Conservation (phyloP, 1,140 invertebrate species). For the Conus betulinus region DNA sequence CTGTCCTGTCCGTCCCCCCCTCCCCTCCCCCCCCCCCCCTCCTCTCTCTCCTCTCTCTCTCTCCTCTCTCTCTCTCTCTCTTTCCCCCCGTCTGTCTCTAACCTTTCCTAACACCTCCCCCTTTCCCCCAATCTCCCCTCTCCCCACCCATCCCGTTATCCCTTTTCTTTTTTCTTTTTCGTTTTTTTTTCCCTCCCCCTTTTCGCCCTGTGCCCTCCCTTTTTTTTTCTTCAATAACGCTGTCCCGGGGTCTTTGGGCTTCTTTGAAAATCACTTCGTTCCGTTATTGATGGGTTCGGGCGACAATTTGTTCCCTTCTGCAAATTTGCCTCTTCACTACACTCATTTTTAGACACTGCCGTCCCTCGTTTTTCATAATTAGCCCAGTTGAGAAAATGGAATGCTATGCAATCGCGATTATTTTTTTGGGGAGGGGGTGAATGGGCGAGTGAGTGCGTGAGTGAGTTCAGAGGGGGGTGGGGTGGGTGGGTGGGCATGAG, state of each 20-base stretch:
- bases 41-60: too few species aligned
- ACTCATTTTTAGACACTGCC: neutral
- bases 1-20: too few species aligned
- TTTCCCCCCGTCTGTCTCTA: too few species aligned
- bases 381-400: constrained; percentile 10
- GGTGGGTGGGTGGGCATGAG: neutral
- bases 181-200: neutral
- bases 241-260: neutral
- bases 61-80: too few species aligned
- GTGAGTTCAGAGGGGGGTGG: neutral
- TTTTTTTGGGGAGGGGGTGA: neutral
- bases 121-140: neutral
- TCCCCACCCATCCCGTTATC: neutral
- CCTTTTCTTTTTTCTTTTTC: neutral
- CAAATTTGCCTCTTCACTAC: neutral
- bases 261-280: neutral
- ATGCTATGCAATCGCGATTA: neutral
- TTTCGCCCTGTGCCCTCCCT: neutral
- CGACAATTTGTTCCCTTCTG: constrained; percentile 10
- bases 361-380: constrained; percentile 17
- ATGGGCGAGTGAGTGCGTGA: neutral
- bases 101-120: neutral
- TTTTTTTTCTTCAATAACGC: neutral
- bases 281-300: neutral
- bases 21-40: too few species aligned